Evolutionary conservation across 2,888 invertebrate genomes (phyloP), one percentile per base, ranked within the genome.

Genomic region (Euphydryas editha): DNA sequence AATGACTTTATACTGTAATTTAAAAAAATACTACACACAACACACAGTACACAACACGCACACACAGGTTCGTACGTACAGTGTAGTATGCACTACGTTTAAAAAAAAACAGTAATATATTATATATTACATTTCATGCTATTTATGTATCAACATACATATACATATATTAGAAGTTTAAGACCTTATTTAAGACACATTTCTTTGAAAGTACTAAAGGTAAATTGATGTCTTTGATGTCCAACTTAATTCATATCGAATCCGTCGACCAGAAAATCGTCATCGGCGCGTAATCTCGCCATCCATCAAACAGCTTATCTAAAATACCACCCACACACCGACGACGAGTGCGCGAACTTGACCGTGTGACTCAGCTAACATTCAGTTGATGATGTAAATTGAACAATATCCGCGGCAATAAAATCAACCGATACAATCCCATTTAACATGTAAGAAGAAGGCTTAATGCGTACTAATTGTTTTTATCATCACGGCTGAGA

Each of bases 291-390:
- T 58, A 54, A 58, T 62, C 42, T 44, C 55, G 24, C 54, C 55
- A 17, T n/a, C 30, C 56, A 62, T 62, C 49, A 63, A 57, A 67
- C 47, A 58, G 47, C 47, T 30, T 59, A 58, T 36, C 47, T 59
- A 62, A 51, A 51, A 24, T 15, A 36, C 54, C 62, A 44, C 61
- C 68, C 59, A 65, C 68, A 36, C 20, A 17, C 36, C 30, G 17
- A 13, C 18, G 61, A 55, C 54, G 65, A 59, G 74, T 73, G 72
- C 76, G 72, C 73, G 80, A 82, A 80, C 81, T 82, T 81, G 81
- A 82, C 81, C 82, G 78, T 56, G 69, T 81, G 81, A 81, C 71
- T 81, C 81, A 81, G 49, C 42, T 5, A 30, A 18, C 42, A 36
- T 59, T 46, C 36, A 17, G 58, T 51, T n/a, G 30, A 36, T 54